Conservation (phyloP, 2,113 vertebrate genomes). For the Furnarius figulus region DNA sequence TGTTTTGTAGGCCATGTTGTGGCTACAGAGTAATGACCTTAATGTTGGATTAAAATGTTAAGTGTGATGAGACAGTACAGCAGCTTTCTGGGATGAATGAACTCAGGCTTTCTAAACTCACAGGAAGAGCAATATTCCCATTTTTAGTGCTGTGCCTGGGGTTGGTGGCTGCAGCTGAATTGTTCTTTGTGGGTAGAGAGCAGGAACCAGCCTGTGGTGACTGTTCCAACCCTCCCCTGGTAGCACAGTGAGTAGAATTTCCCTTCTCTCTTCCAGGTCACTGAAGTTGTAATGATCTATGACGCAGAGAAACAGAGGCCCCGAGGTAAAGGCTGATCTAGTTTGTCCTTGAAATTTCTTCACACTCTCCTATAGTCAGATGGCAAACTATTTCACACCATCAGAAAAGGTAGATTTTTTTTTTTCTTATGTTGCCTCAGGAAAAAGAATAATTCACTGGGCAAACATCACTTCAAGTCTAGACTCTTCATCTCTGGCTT, state of each 20-base stretch:
- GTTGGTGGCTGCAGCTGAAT: not conserved
- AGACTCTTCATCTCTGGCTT: slow-evolving; percentile 52
- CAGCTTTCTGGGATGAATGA: not conserved
- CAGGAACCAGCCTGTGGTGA: not conserved
- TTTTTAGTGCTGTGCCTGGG: not conserved
- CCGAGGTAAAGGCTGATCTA: slow-evolving; percentile 98
- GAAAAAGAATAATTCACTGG: slow-evolving; percentile 53
- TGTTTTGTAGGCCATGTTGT: not conserved
- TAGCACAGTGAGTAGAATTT: slow-evolving; percentile 47
- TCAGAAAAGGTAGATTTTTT: slow-evolving; percentile 62
- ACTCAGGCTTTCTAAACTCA: not conserved
- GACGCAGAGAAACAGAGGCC: slow-evolving; percentile 99
- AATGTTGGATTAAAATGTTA: not conserved
- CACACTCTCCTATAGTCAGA: slow-evolving; percentile 84
- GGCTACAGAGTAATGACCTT: not conserved
- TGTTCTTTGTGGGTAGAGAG: not conserved
- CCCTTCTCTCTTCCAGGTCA: slow-evolving; percentile 85
- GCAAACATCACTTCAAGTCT: slow-evolving; percentile 31
- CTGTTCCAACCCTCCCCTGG: slow-evolving; percentile 8
- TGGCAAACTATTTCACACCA: slow-evolving; percentile 91
- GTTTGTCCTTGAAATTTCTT: slow-evolving; percentile 81
- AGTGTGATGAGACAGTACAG: not conserved
- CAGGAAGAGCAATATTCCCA: not conserved
- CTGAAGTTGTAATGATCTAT: slow-evolving; percentile 99
- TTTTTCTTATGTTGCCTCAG: slow-evolving; percentile 45